Evolutionary conservation across 1,140 invertebrate genomes (phyloP), one percentile per base, ranked within the genome.

Genomic region (Euura saliciscinereae): DNA sequence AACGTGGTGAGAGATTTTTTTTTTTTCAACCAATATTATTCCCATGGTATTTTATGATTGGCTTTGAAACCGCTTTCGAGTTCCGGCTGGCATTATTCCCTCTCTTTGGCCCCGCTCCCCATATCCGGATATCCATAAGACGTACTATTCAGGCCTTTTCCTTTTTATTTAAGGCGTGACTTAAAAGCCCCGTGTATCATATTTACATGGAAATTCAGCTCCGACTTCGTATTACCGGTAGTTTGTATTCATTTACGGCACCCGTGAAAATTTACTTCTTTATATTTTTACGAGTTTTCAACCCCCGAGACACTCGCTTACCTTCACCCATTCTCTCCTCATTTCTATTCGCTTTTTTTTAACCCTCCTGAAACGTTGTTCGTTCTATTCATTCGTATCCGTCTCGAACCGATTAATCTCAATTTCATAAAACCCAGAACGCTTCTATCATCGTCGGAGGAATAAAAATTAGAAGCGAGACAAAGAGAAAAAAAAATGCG

Each of bases 241-340:
- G 66, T 67, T 67, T 67, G 66, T 67, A 67, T 67, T 28, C 66
- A 67, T 67, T 67, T 67, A 67, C 66, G 66, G 43, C 28, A 11
- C 6, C 8, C 4, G 8, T 28, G 13, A 42, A 44, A 67, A 11
- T 67, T 67, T 67, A 67, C 66, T 59, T 59, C 51, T 8, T 11
- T 67, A 67, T 44, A 44, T 67, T 67, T 67, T 67, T 67, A 67
- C 8, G 66, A 8, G 66, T 67, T 67, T 67, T 67, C 5, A 8
- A 8, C 6, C 51, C 28, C 28, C 28, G 28, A 28, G 28, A 28
- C 28, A 28, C 28, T 28, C 28, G 28, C 0, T 28, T 28, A 1
- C 28, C 28, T 28, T 28, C 28, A 28, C 28, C 28, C 28, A 28
- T 28, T 28, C 28, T 28, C 0, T 28, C 28, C 28, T 28, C 28